Conservation (phyloP, 2,888 invertebrate species). For the Cheilosia urbana region DNA sequence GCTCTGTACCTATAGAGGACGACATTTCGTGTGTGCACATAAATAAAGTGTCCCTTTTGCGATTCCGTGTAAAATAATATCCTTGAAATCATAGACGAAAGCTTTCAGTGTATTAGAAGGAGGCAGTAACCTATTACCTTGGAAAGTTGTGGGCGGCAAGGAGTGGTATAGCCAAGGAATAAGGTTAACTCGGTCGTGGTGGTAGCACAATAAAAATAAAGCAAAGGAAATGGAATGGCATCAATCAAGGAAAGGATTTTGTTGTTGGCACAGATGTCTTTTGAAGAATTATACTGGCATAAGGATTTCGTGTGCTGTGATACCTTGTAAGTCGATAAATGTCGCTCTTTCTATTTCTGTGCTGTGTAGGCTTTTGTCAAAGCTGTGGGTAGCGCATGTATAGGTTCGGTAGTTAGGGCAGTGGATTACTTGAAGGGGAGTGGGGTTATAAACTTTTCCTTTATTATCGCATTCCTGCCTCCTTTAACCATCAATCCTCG, state of each 20-base stretch:
- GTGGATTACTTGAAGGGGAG: no score
- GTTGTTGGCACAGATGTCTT: slow-evolving; percentile 68
- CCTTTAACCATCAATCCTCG: no score
- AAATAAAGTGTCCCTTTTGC: slow-evolving; percentile 69
- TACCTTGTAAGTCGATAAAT: slow-evolving; percentile 30
- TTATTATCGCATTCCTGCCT: no score
- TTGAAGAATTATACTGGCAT: slow-evolving; percentile 64
- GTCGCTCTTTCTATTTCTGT: neutral
- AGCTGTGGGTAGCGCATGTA: no score
- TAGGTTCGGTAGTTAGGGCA: no score
- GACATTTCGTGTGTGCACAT: slow-evolving; percentile 62
- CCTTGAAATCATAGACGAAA: slow-evolving; percentile 61
- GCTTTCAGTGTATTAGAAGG: slow-evolving; percentile 52
- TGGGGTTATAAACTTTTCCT: no score
- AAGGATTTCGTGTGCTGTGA: slow-evolving; percentile 18
- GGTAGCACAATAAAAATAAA: slow-evolving; percentile 64
- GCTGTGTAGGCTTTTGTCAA: no score
- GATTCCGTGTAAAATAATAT: slow-evolving; percentile 61
- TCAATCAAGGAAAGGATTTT: slow-evolving; percentile 67
- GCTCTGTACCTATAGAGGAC: slow-evolving; percentile 59
- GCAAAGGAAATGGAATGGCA: slow-evolving; percentile 63
- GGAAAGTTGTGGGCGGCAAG: slow-evolving; percentile 1
- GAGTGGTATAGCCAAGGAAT: slow-evolving; percentile 35
- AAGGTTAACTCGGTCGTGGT: slow-evolving; percentile 60
- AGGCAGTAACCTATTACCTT: slow-evolving; percentile 50